Evolutionary conservation across 2,888 invertebrate species (phyloP).

Genomic region (Achlya flavicornis): DNA sequence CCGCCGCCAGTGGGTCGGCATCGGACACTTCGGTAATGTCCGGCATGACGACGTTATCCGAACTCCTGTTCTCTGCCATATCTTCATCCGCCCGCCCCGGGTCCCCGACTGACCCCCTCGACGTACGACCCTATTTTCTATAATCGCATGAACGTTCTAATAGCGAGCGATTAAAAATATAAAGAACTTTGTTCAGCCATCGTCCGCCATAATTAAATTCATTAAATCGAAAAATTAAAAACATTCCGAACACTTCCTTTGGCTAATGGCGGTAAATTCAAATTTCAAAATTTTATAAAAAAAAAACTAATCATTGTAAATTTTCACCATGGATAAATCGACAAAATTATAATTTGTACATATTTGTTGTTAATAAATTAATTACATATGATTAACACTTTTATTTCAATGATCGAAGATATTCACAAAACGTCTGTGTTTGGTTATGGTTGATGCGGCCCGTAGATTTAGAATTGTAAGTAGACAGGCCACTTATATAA

Average conservation of each 20-base stretch:
- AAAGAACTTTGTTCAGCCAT: constrained; percentile 46
- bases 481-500: too few relatives aligned
- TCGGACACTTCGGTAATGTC: constrained; percentile 87
- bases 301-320: neutral
- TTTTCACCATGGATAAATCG: too few relatives aligned
- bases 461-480: too few relatives aligned
- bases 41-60: constrained; percentile 88
- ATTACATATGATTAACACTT: too few relatives aligned
- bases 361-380: too few relatives aligned
- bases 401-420: too few relatives aligned
- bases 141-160: constrained; percentile 42
- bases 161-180: constrained; percentile 34
- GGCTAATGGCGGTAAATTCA: constrained; percentile 63
- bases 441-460: too few relatives aligned
- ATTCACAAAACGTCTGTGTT: too few relatives aligned
- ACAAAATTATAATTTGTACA: too few relatives aligned
- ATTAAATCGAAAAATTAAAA: constrained; percentile 55
- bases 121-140: constrained; percentile 47
- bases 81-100: constrained; percentile 51
- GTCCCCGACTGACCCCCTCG: constrained; percentile 48
- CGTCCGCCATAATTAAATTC: constrained; percentile 58
- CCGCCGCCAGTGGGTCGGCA: constrained; percentile 84
- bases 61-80: constrained; percentile 77
- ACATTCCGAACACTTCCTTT: constrained; percentile 45
- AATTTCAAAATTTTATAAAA: constrained; percentile 29